Base-by-base conservation (phyloP, 2,113 vertebrate species). In the Psephotus haematonotus region DNA sequence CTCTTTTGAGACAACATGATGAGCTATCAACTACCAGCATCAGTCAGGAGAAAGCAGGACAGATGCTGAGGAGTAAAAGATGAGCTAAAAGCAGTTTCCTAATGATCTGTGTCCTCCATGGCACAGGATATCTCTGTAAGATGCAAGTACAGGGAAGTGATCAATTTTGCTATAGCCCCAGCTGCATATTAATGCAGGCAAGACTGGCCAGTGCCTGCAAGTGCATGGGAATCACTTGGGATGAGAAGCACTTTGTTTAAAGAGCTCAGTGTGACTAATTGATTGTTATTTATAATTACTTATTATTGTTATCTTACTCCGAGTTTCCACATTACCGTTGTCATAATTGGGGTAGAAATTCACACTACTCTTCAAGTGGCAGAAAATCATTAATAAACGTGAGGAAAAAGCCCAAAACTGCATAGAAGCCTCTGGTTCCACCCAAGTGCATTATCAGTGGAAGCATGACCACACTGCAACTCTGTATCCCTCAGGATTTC, bases 391-490 rank as follows among this genome's bases (percentile, higher is more conserved):
- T 77, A 57, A 81, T 18, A 64, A 68, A 44, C 7, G 50, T 14
- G 46, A 70, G 2, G 28, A 10, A 65, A 47, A 37, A 37, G 43
- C 3, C 13, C 37, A n/a, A 27, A 95, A 52, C 47, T 13, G 43
- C 29, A 2, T 1, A 1, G 52, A 88, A 59, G 62, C 17, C 37
- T 13, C 49, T 35, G 65, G 8, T 7, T 44, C 50, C 46, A 16
- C n/a, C 35, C 18, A 46, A 43, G 28, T 0, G 25, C n/a, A 17
- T 28, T 23, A 7, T 7, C 44, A 10, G 37, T 74, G 83, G 29
- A 31, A 85, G 41, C 27, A 0, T 0, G 16, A 25, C 16, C 8
- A 2, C 0, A 0, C 1, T 41, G 22, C 17, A 44, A 10, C 6
- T 7, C 74, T 53, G 16, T 1, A 10, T 3, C 20, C 60, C 33